phyloP scores from a whole-genome alignment of 2,888 invertebrate species.

The Leucophenga maculata region DNA sequence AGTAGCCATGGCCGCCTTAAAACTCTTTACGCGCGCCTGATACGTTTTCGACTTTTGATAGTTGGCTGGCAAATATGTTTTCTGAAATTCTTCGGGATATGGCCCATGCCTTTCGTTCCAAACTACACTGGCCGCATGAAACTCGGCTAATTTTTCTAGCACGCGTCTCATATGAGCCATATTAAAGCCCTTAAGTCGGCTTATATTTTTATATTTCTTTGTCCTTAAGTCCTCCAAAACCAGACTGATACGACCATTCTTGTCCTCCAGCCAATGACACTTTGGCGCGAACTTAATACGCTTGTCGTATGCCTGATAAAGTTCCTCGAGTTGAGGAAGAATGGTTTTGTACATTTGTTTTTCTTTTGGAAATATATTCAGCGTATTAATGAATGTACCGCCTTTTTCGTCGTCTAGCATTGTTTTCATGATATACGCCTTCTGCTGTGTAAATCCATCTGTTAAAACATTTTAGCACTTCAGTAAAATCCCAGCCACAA shows the following conservation, averaged over 20 bases:
- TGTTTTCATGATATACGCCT: conserved; percentile 67
- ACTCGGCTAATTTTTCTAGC: conserved; percentile 67
- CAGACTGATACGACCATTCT: conserved; percentile 59
- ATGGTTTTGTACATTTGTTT: conserved; percentile 65
- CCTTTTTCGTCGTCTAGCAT: conserved; percentile 60
- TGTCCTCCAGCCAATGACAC: conserved; percentile 60
- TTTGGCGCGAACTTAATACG: conserved; percentile 63
- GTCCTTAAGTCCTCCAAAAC: conserved; percentile 66
- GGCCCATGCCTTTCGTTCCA: conserved; percentile 58
- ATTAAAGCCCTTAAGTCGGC: conserved; percentile 67
- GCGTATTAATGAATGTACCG: conserved; percentile 57
- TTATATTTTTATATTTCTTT: conserved; percentile 63
- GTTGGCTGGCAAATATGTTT: conserved; percentile 64
- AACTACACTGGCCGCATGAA: conserved; percentile 69
- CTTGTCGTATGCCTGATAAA: conserved; percentile 58
- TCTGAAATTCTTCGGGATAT: conserved; percentile 59
- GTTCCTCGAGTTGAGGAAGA: conserved; percentile 62
- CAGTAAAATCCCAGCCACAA: conserved; percentile 27
- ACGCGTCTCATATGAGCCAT: conserved; percentile 65
- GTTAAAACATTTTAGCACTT: conserved; percentile 16
- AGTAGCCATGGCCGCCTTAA: conserved; percentile 59
- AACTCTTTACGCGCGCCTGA: conserved; percentile 59
- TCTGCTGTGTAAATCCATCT: conserved; percentile 64
- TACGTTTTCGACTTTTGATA: conserved; percentile 64
- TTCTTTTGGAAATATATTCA: conserved; percentile 69